These are phyloP conservation scores for Apocrypta bakeri DNA, from an alignment of 1,140 invertebrate species.

Conservation along the genomic window DNA sequence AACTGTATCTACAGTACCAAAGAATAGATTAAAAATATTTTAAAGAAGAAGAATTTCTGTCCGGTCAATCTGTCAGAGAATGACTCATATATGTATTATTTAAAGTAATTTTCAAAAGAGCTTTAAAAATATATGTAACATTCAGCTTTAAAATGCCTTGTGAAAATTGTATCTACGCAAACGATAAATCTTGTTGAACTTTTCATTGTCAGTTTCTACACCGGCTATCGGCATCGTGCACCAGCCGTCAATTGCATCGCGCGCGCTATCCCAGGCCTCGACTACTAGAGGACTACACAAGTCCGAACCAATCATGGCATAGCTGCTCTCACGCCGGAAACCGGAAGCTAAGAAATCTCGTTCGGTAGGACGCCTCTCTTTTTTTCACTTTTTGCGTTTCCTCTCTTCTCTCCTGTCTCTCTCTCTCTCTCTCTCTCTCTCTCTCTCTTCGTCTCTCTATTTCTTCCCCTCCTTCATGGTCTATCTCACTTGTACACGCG, in stretches of 20 bases:
- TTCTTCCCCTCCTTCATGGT: neutral
- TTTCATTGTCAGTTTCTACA: conserved; percentile 31
- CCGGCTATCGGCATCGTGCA: neutral
- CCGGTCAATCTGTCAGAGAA: no score
- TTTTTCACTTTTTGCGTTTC: conserved; percentile 23
- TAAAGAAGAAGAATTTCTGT: no score
- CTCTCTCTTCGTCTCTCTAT: neutral
- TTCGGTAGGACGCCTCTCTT: conserved; percentile 56
- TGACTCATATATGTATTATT: no score
- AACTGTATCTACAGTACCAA: no score
- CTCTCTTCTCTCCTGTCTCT: neutral
- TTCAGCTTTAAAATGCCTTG: neutral
- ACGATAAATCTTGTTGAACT: conserved; percentile 39
- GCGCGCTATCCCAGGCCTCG: neutral
- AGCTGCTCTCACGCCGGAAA: conserved; percentile 68
- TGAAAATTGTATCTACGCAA: conserved; percentile 10
- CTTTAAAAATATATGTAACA: neutral
- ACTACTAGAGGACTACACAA: neutral
- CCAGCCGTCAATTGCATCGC: conserved; percentile 34
- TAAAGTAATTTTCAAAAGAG: neutral
- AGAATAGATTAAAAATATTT: no score
- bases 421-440: neutral
- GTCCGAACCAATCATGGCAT: conserved; percentile 65
- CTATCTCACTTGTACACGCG: neutral
- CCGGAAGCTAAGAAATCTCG: conserved; percentile 73